phyloP scores from a whole-genome alignment of 2,888 invertebrate genomes.

The Parnassius smintheus region DNA sequence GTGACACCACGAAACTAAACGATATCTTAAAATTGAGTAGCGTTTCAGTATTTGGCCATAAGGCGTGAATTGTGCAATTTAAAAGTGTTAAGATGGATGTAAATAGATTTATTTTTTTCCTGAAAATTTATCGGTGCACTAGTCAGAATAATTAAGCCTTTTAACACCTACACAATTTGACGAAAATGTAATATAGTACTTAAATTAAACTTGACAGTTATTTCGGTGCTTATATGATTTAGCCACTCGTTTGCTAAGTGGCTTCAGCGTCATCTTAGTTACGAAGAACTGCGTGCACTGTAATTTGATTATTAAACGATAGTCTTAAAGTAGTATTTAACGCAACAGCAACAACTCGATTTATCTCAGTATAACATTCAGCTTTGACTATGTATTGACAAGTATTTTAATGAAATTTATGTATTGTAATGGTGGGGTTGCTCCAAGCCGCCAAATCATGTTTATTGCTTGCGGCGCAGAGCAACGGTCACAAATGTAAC shows the following conservation, averaged over 20 bases:
- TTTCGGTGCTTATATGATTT: background rate
- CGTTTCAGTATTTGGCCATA: no score
- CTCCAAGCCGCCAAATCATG: no score
- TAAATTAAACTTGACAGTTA: conserved; percentile 7
- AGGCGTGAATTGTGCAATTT: conserved; percentile 6
- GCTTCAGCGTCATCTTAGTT: background rate
- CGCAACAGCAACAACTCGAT: background rate
- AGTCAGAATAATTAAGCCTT: background rate
- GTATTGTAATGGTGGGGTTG: background rate
- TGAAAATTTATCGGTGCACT: background rate
- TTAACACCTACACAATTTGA: background rate
- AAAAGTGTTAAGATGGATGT: background rate
- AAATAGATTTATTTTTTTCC: conserved; percentile 3
- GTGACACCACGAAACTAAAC: no score
- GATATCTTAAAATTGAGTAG: no score
- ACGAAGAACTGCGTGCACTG: conserved; percentile 10
- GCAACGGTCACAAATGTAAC: background rate
- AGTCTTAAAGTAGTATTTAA: background rate
- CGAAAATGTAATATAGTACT: background rate
- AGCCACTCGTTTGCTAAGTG: background rate
- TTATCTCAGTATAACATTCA: background rate
- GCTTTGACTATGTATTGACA: conserved; percentile 21
- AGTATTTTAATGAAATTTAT: conserved; percentile 19
- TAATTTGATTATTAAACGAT: conserved; percentile 8
- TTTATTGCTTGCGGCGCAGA: background rate